Evolutionary conservation across 1,140 invertebrate species (phyloP).

Genomic region (Thrips palmi): DNA sequence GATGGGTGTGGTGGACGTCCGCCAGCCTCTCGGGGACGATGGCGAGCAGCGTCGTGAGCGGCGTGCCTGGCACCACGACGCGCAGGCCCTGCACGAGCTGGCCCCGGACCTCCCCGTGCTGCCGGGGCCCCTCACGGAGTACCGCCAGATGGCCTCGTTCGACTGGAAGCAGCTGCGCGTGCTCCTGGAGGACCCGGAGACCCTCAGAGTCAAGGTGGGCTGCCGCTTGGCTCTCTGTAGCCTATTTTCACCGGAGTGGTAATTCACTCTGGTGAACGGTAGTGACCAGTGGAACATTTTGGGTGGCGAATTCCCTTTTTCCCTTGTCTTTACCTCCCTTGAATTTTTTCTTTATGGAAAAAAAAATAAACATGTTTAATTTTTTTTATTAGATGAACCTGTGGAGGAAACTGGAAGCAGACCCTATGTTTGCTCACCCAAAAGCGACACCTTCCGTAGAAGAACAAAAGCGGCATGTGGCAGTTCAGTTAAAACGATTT

Average conservation of each 20-base stretch:
- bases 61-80: no score
- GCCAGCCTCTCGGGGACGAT: no score
- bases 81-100: no score
- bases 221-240: no score
- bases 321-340: not conserved
- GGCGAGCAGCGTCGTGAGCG: no score
- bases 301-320: not conserved
- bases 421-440: slow-evolving; percentile 49
- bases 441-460: slow-evolving; percentile 37
- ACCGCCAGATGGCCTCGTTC: slow-evolving; percentile 57
- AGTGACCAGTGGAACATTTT: not conserved
- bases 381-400: slow-evolving; percentile 47
- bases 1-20: no score
- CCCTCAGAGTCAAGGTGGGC: slow-evolving; percentile 29
- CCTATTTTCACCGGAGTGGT: no score
- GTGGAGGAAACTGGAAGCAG: slow-evolving; percentile 60
- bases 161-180: slow-evolving; percentile 66
- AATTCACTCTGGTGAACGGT: not conserved
- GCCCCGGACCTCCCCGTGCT: no score
- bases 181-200: slow-evolving; percentile 42
- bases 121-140: slow-evolving; percentile 49
- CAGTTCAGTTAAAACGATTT: slow-evolving; percentile 37
- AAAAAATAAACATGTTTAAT: slow-evolving; percentile 5
- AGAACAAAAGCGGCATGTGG: slow-evolving; percentile 43
- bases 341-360: not conserved